A percentile compares a stretch with the other conserved stretches of the same genome.
phyloP scores from a whole-genome alignment of 2,797 vertebrate genomes.

The Enteromius radiatus region DNA sequence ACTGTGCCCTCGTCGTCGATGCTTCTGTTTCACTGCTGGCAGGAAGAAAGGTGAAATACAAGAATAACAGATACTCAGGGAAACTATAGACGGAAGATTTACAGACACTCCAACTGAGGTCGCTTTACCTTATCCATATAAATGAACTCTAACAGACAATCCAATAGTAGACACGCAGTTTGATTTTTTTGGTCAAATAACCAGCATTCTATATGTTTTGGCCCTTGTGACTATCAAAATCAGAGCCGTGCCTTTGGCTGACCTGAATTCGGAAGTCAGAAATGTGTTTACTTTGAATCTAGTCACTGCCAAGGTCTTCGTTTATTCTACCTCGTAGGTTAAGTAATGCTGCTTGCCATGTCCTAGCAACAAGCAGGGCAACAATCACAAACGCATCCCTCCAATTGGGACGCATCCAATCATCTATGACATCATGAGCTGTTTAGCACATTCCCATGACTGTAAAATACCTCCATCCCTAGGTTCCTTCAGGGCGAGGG shows the following conservation, averaged over 20 bases:
- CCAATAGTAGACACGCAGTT: not conserved
- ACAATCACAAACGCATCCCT: constrained; percentile 49
- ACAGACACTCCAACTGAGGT: not conserved
- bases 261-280: constrained; percentile 22
- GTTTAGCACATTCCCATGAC: constrained; percentile 45
- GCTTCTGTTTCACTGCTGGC: not conserved
- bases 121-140: not conserved
- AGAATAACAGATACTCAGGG: constrained; percentile 2
- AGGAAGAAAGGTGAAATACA: not conserved
- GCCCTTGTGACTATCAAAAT: constrained; percentile 8
- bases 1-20: not conserved
- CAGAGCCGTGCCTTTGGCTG: constrained; percentile 4
- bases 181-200: constrained; percentile 23
- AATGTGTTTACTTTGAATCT: constrained; percentile 30
- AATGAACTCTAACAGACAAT: constrained; percentile 1
- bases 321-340: constrained; percentile 18
- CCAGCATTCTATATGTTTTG: constrained; percentile 1
- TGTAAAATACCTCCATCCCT: constrained; percentile 41
- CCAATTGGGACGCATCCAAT: constrained; percentile 37
- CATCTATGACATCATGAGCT: constrained; percentile 51
- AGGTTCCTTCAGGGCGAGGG: constrained; percentile 9
- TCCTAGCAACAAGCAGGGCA: constrained; percentile 50
- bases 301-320: constrained; percentile 44
- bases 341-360: constrained; percentile 37
- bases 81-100: constrained; percentile 5